Conservation (phyloP, 2,797 vertebrate species). For the Xenopus petersii region DNA sequence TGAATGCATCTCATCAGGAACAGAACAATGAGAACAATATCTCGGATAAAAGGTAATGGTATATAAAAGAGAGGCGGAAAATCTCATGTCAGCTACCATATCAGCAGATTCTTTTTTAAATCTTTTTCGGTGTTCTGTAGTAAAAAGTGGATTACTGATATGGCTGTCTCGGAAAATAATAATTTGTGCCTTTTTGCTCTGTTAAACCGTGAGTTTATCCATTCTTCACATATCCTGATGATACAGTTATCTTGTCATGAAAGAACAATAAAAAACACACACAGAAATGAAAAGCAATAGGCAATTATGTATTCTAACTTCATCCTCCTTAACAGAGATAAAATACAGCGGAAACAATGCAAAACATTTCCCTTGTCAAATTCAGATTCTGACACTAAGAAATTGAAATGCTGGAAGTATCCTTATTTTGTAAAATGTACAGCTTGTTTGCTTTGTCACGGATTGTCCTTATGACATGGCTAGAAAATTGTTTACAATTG, state of each 20-base stretch:
- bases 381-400: slow-evolving; percentile 3
- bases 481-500: not conserved
- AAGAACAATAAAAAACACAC: not conserved
- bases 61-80: slow-evolving; percentile 3
- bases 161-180: slow-evolving; percentile 7
- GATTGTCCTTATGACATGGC: not conserved
- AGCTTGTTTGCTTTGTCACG: slow-evolving; percentile 2
- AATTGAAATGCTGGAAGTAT: slow-evolving; percentile 5
- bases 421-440: not conserved
- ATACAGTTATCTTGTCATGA: slow-evolving; percentile 8
- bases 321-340: slow-evolving; percentile 1
- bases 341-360: slow-evolving; percentile 10
- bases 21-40: not conserved
- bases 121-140: not conserved
- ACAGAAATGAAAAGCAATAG: slow-evolving; percentile 24
- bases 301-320: slow-evolving; percentile 22
- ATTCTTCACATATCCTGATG: not conserved
- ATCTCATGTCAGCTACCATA: not conserved
- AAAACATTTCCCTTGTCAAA: slow-evolving; percentile 19
- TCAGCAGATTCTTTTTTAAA: not conserved
- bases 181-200: slow-evolving; percentile 13
- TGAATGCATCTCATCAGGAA: not conserved
- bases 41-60: not conserved
- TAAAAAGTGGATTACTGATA: not conserved
- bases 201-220: slow-evolving; percentile 9